Base-by-base conservation (phyloP, 2,113 vertebrate genomes). In the Puntigrus tetrazona region DNA sequence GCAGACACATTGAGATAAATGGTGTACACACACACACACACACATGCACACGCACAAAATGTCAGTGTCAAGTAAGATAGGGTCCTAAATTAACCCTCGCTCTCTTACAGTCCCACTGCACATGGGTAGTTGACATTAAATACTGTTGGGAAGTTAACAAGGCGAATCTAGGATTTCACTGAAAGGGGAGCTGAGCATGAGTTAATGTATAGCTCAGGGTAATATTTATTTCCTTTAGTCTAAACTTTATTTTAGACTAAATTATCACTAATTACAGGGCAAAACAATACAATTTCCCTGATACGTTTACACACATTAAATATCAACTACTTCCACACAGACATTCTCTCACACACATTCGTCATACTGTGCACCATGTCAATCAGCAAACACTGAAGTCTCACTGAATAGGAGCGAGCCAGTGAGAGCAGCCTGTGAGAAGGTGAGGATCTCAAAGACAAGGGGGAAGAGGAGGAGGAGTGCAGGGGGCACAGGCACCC, bases 341-440 rank as follows among this genome's bases (percentile, higher is more conserved):
- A 82, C 65, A 73, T 27, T 20, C 31, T 4, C 80, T 52, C 43
- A 31, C n/a, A 73, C 34, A 75, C 52, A 75, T 36, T n/a, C 50
- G 81, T 3, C 72, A 78, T 50, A 84, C 90, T 84, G 5, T 90
- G 85, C 87, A 88, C 88, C 86, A 85, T 92, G 90, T 93, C 92
- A 91, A 88, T 94, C 92, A 92, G 90, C 90, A 89, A 82, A 87
- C 89, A 91, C 90, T 90, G 92, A 92, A 93, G 91, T 89, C 89
- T 91, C 91, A 90, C 91, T 93, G 91, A 93, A 90, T 92, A 88
- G 87, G 88, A 91, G 83, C 2, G 55, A 73, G 74, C 87, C 86
- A 78, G 77, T 1, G 41, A 86, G 83, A 47, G 57, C 31, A 22
- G 75, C 27, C 45, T 1, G 50, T 83, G 81, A 47, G 59, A 29